Evolutionary conservation across 2,888 invertebrate genomes (phyloP).

Genomic region (Heliconius sara): DNA sequence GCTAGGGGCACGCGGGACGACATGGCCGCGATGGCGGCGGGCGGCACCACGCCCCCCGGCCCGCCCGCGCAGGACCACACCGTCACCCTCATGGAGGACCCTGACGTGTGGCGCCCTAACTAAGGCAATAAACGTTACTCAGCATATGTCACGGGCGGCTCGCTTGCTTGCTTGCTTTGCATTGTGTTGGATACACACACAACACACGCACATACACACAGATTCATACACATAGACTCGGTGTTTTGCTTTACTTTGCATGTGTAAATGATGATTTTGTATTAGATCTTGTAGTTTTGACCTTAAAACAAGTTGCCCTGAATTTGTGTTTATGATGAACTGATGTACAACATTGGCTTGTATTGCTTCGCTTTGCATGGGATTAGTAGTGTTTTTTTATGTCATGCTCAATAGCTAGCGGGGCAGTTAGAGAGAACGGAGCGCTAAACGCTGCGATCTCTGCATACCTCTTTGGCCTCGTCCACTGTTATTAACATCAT

Average conservation of each 20-base stretch:
- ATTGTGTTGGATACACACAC: background rate
- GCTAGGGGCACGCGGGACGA: conserved; percentile 92
- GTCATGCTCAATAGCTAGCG: no score
- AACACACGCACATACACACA: background rate
- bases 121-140: conserved; percentile 75
- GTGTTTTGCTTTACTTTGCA: background rate
- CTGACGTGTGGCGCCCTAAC: conserved; percentile 96
- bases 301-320: background rate
- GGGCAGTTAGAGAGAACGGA: no score
- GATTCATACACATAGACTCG: background rate
- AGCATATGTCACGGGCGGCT: conserved; percentile 17
- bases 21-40: conserved; percentile 91
- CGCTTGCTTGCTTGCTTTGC: conserved; percentile 41
- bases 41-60: conserved; percentile 86
- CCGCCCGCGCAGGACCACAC: conserved; percentile 85
- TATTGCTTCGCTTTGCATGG: background rate
- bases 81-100: conserved; percentile 95
- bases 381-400: background rate
- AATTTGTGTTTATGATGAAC: background rate
- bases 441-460: no score
- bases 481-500: no score
- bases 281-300: background rate
- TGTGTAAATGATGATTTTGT: background rate
- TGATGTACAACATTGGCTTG: background rate
- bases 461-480: no score